Evolutionary conservation across 2,797 vertebrate genomes (phyloP).

Genomic region (Dryobates pubescens): DNA sequence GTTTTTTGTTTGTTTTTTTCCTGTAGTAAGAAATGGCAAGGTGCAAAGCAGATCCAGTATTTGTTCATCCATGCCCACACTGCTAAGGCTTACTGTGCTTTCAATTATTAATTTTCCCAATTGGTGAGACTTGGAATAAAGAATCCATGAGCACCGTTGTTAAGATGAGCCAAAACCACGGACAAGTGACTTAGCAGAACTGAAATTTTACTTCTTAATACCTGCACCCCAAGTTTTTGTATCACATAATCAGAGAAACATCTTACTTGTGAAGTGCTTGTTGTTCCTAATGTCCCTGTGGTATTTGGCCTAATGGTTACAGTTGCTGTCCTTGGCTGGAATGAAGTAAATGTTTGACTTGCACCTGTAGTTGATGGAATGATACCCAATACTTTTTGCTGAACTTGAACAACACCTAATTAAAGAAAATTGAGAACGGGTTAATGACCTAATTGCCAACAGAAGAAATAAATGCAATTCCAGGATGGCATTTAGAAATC

Average conservation of each 20-base stretch:
- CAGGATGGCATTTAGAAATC: constrained; percentile 26
- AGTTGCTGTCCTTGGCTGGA: constrained; percentile 92
- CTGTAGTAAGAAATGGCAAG: background rate
- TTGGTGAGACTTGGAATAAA: background rate
- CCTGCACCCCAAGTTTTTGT: background rate
- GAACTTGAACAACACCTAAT: constrained; percentile 90
- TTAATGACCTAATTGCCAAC: background rate
- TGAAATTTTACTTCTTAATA: background rate
- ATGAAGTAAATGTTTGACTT: constrained; percentile 91
- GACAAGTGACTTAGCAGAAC: background rate
- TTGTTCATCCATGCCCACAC: background rate
- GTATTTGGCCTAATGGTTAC: constrained; percentile 92
- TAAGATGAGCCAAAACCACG: background rate
- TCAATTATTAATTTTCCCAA: background rate
- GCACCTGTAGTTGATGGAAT: constrained; percentile 91
- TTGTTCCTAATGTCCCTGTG: constrained; percentile 79
- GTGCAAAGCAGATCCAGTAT: background rate
- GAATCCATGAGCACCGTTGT: background rate
- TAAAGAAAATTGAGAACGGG: constrained; percentile 56
- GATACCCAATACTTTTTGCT: constrained; percentile 97
- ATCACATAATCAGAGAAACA: background rate
- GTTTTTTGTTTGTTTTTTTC: too few species aligned
- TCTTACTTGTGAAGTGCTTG: constrained; percentile 83
- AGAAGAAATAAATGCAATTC: background rate
- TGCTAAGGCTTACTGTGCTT: background rate